phyloP scores from a whole-genome alignment of 2,888 invertebrate species.

The Suillia variegata region DNA sequence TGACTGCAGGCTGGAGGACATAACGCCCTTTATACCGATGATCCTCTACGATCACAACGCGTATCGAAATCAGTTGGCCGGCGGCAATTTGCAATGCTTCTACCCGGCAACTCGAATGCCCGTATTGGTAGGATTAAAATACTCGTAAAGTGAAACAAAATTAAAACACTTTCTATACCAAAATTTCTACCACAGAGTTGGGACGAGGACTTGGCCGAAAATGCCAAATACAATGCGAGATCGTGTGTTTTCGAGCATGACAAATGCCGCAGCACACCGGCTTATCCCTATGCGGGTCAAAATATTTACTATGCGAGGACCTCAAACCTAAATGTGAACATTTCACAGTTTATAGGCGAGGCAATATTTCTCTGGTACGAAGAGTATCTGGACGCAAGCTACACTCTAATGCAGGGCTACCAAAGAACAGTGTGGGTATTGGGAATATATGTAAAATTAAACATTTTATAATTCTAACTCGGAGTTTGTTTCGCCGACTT shows the following conservation, averaged over 20 bases:
- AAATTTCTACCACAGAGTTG: slow-evolving; percentile 19
- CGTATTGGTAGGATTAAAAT: slow-evolving; percentile 24
- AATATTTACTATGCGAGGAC: slow-evolving; percentile 30
- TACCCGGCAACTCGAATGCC: slow-evolving; percentile 29
- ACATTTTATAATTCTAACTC: not conserved
- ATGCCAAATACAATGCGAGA: slow-evolving; percentile 26
- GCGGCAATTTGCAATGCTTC: slow-evolving; percentile 24
- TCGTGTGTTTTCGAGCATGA: slow-evolving; percentile 29
- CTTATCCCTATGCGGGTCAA: slow-evolving; percentile 29
- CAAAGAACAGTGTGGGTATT: slow-evolving; percentile 22
- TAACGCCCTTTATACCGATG: slow-evolving; percentile 12
- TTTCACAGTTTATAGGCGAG: slow-evolving; percentile 19
- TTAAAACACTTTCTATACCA: not conserved
- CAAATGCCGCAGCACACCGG: slow-evolving; percentile 25
- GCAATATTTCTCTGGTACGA: slow-evolving; percentile 30
- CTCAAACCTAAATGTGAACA: slow-evolving; percentile 14
- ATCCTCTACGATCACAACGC: slow-evolving; percentile 29
- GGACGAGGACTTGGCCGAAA: slow-evolving; percentile 25
- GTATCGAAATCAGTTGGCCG: slow-evolving; percentile 26
- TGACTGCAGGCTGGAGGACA: slow-evolving; percentile 13
- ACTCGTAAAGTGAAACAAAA: too few species aligned
- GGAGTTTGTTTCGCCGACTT: not conserved
- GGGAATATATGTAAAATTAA: too few species aligned
- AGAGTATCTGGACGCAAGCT: slow-evolving; percentile 26
- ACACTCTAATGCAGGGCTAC: slow-evolving; percentile 20